Evolutionary conservation across 2,888 invertebrate genomes (phyloP), one percentile per base, ranked within the genome.

Genomic region (Enoplolaimus lenunculus): DNA sequence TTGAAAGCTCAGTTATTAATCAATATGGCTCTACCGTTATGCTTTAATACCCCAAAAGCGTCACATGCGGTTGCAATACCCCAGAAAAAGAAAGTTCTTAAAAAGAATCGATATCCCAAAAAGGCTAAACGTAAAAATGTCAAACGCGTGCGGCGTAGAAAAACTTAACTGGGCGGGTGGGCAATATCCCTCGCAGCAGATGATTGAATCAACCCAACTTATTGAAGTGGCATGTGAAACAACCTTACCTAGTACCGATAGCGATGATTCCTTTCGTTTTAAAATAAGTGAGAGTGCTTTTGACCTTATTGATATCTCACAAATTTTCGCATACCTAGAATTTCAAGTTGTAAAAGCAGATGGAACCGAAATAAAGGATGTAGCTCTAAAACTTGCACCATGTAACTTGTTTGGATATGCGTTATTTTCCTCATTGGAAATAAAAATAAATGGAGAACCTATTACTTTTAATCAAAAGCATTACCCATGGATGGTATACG

Each of bases 351-450:
- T 62, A n/a, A 62, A 62, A 62, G 64, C 13, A 7, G 64, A 62
- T 62, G 64, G 64, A 30, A 26, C 64, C 13, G 26, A 62, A 7
- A 16, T 62, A 26, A 33, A 29, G 13, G 31, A 7, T 33, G n/a
- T 30, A 16, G 64, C 28, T 7, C 7, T 62, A 26, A n/a, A n/a
- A n/a, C 7, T 62, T 7, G 13, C 64, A 13, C 16, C 26, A n/a
- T 62, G 64, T 33, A 62, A 62, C 31, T 33, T 62, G 7, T 62
- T 62, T 26, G 31, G 26, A 16, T 62, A 62, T 62, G 64, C 64
- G 13, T 13, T 26, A 62, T 62, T n/a, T n/a, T n/a, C n/a, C n/a
- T n/a, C n/a, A n/a, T n/a, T n/a, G n/a, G n/a, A n/a, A n/a, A n/a
- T n/a, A n/a, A n/a, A n/a, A 45, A 45, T 45, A 45, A 45, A 45